A percentile compares a stretch with the other conserved stretches of the same genome.
Conservation (phyloP, 1,140 invertebrate species). For the Aphelinus atriplicis region DNA sequence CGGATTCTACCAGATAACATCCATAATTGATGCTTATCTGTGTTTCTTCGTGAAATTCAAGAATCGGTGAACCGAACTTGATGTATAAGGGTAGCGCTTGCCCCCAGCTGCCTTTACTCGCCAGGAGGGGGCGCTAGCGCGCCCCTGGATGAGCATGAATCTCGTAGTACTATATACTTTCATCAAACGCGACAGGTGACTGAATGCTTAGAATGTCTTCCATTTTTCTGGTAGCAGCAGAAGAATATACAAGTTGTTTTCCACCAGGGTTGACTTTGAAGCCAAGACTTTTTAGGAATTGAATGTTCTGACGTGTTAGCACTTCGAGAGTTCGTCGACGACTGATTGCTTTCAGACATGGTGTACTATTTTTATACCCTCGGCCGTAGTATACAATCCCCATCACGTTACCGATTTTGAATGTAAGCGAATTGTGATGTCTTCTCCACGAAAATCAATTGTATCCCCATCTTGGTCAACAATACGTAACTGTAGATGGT, state of each 20-base stretch:
- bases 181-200: constrained; percentile 34
- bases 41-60: too few relatives aligned
- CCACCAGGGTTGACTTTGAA: not conserved
- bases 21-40: too few relatives aligned
- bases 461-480: constrained; percentile 39
- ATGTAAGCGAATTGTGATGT: constrained; percentile 48
- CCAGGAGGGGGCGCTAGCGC: too few relatives aligned
- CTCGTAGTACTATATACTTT: constrained; percentile 49
- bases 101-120: too few relatives aligned
- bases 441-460: constrained; percentile 39
- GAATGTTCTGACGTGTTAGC: not conserved
- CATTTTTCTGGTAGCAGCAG: constrained; percentile 1
- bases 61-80: too few relatives aligned
- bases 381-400: not conserved
- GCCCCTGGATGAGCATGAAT: constrained; percentile 50
- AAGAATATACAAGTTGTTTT: not conserved
- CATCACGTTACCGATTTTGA: constrained; percentile 14
- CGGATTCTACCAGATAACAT: too few relatives aligned
- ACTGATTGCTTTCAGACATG: not conserved
- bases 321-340: not conserved
- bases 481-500: not conserved
- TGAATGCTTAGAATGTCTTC: not conserved
- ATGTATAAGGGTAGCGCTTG: too few relatives aligned
- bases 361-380: not conserved
- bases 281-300: not conserved